These are phyloP conservation scores for Portevinia maculata DNA, from an alignment of 2,888 invertebrate species.

Conservation along the genomic window DNA sequence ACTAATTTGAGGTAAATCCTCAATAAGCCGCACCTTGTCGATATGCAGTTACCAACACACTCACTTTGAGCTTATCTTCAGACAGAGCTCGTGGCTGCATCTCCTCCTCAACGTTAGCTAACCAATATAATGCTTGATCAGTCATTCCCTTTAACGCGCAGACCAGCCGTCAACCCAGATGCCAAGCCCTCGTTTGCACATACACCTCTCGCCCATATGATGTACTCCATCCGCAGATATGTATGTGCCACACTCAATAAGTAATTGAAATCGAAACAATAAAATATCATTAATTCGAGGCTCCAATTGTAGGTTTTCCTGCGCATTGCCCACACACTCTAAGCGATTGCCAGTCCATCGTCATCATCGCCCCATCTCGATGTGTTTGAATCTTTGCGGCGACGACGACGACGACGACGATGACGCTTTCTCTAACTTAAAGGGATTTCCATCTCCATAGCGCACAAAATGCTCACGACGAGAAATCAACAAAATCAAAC, in stretches of 20 bases:
- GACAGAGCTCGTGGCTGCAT: slow-evolving; percentile 19
- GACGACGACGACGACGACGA: slow-evolving; percentile 7
- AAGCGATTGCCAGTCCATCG: slow-evolving; percentile 53
- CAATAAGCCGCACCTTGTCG: slow-evolving; percentile 57
- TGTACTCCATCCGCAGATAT: slow-evolving; percentile 19
- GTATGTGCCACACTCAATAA: slow-evolving; percentile 68
- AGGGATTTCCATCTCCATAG: slow-evolving; percentile 65
- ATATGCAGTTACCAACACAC: slow-evolving; percentile 27
- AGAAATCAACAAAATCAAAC: slow-evolving; percentile 19
- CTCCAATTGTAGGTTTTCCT: slow-evolving; percentile 71
- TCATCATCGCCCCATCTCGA: slow-evolving; percentile 13
- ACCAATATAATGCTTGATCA: slow-evolving; percentile 33
- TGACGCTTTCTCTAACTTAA: slow-evolving; percentile 59
- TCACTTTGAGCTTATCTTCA: slow-evolving; percentile 26
- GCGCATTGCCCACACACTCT: slow-evolving; percentile 65
- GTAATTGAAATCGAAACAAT: slow-evolving; percentile 74
- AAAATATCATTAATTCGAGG: slow-evolving; percentile 74
- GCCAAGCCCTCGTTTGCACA: slow-evolving; percentile 66
- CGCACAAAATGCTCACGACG: slow-evolving; percentile 64
- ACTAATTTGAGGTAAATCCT: slow-evolving; percentile 60
- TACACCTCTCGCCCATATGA: slow-evolving; percentile 36
- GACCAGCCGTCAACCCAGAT: slow-evolving; percentile 55
- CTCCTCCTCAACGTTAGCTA: slow-evolving; percentile 16
- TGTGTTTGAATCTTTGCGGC: neutral
- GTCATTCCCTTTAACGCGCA: slow-evolving; percentile 66